phyloP scores from a whole-genome alignment of 2,888 invertebrate species.

The Trachelus tabidus region DNA sequence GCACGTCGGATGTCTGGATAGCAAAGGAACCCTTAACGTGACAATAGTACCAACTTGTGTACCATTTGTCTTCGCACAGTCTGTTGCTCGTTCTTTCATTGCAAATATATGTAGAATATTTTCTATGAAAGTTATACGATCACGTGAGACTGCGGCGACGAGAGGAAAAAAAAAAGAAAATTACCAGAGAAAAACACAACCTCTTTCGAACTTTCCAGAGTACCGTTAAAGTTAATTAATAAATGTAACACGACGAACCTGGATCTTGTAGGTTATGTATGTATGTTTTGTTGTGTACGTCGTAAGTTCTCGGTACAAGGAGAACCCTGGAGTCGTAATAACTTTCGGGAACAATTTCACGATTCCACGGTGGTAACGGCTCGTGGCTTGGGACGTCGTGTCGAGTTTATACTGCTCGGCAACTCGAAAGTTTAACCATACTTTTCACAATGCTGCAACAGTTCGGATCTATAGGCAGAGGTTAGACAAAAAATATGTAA shows the following conservation, averaged over 20 bases:
- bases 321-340: not conserved
- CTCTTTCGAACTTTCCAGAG: not conserved
- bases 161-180: not conserved
- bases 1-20: not conserved
- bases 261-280: not conserved
- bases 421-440: not conserved
- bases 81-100: not conserved
- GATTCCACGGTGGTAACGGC: not conserved
- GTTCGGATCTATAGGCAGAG: not conserved
- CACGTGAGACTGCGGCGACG: not conserved
- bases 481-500: not conserved
- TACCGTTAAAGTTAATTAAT: not conserved
- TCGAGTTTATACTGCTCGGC: not conserved
- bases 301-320: not conserved
- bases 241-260: not conserved
- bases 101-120: not conserved
- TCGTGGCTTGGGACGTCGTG: not conserved
- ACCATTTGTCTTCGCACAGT: not conserved
- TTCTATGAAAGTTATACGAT: not conserved
- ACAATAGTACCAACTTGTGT: not conserved
- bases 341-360: not conserved
- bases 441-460: not conserved
- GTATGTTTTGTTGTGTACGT: not conserved
- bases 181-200: not conserved
- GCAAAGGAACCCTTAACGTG: not conserved